These are phyloP conservation scores for Siphlonurus alternatus DNA, from an alignment of 2,888 invertebrate genomes.

Conservation along the genomic window DNA sequence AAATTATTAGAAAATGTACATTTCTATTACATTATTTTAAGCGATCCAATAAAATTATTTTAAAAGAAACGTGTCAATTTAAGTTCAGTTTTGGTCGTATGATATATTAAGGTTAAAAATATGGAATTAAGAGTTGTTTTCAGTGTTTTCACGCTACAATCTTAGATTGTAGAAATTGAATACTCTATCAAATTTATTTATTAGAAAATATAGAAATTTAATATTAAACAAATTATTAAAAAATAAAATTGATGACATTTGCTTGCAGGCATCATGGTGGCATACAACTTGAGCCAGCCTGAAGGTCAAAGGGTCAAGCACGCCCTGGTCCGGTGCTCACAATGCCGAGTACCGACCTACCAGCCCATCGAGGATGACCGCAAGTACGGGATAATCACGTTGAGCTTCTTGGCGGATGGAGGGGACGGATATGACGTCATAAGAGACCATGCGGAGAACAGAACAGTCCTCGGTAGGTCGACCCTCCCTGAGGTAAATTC, in stretches of 20 bases:
- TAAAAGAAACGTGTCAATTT: too few relatives aligned
- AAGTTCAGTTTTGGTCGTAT: too few relatives aligned
- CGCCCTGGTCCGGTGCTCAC: slow-evolving; percentile 46
- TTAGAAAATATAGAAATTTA: too few relatives aligned
- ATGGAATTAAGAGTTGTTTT: too few relatives aligned
- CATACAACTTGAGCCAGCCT: slow-evolving; percentile 44
- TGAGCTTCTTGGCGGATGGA: slow-evolving; percentile 47
- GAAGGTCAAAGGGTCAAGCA: slow-evolving; percentile 44
- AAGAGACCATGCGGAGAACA: slow-evolving; percentile 18
- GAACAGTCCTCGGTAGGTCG: slow-evolving; percentile 23
- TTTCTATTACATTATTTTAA: too few relatives aligned
- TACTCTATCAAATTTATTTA: too few relatives aligned
- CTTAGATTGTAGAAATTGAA: too few relatives aligned
- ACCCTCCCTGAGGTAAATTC: too few relatives aligned
- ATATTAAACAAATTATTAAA: not conserved
- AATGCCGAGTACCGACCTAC: slow-evolving; percentile 44
- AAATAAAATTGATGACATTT: slow-evolving; percentile 1
- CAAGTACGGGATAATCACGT: slow-evolving; percentile 45
- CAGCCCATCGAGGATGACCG: slow-evolving; percentile 32
- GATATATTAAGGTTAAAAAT: too few relatives aligned
- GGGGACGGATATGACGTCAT: slow-evolving; percentile 54
- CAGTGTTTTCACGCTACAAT: too few relatives aligned
- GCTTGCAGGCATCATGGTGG: slow-evolving; percentile 35
- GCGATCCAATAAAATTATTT: too few relatives aligned
- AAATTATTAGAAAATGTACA: too few relatives aligned